A percentile compares a stretch with the other conserved stretches of the same genome.
Evolutionary conservation across 2,888 invertebrate genomes (phyloP).

Genomic region (Drosophila pseudotakahashii): DNA sequence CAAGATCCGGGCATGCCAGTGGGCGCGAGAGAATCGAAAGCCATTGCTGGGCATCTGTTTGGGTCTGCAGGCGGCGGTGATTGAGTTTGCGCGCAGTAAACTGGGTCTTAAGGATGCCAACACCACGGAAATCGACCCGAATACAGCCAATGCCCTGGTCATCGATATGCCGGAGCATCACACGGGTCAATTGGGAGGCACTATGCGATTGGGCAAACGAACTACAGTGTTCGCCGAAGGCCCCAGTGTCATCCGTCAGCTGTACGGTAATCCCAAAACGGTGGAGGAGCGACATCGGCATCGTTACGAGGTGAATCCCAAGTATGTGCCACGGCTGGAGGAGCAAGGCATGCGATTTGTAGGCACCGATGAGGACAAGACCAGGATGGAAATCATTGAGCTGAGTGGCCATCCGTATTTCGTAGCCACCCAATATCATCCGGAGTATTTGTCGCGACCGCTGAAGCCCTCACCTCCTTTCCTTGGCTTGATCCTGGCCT

Average conservation of each 20-base stretch:
- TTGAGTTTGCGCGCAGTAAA: constrained; percentile 96
- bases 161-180: constrained; percentile 99
- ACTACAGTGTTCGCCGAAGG: constrained; percentile 90
- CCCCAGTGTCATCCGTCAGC: constrained; percentile 87
- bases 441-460: constrained; percentile 97
- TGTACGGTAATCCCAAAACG: constrained; percentile 90
- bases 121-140: constrained; percentile 92
- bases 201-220: constrained; percentile 98
- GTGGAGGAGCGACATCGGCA: constrained; percentile 98
- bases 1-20: constrained; percentile 96
- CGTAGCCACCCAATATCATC: constrained; percentile 98
- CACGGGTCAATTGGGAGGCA: constrained; percentile 96
- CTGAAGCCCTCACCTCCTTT: constrained; percentile 97
- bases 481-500: constrained; percentile 95
- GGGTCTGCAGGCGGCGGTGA: constrained; percentile 98
- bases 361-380: constrained; percentile 91
- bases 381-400: constrained; percentile 97
- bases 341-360: constrained; percentile 95
- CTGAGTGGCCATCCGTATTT: constrained; percentile 95
- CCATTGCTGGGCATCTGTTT: constrained; percentile 98
- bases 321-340: constrained; percentile 91
- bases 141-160: constrained; percentile 91
- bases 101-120: constrained; percentile 91
- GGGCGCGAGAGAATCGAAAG: constrained; percentile 95
- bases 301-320: constrained; percentile 98